Conservation (phyloP, 2,797 vertebrate genomes). For the Oophaga sylvatica region DNA sequence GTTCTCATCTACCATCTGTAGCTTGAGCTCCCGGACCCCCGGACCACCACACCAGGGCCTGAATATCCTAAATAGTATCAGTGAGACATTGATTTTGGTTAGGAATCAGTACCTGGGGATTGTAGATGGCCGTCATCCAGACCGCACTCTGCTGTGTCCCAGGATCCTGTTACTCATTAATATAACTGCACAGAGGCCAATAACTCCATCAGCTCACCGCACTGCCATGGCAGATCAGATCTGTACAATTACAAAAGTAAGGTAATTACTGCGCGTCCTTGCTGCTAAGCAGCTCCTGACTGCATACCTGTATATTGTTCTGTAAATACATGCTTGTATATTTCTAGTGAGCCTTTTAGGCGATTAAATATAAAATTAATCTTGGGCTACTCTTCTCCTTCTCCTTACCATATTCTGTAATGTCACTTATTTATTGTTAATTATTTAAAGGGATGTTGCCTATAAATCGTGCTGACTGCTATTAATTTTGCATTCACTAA, state of each 20-base stretch:
- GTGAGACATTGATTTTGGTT: constrained; percentile 20
- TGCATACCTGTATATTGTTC: no score
- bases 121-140: constrained; percentile 11
- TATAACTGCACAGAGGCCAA: not conserved
- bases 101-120: not conserved
- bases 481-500: not conserved
- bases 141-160: not conserved
- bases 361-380: no score
- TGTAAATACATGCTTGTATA: no score
- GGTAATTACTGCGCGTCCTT: not conserved
- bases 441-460: not conserved
- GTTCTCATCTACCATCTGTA: not conserved
- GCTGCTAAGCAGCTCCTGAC: not conserved
- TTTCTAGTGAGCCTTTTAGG: no score
- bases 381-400: no score
- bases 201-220: not conserved
- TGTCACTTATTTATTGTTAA: not conserved
- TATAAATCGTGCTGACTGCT: not conserved
- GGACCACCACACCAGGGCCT: no score
- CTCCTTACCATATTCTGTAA: not conserved
- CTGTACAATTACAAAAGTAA: not conserved
- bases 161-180: constrained; percentile 7
- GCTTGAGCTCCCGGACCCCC: not conserved
- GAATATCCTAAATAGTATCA: not conserved
- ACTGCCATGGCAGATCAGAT: not conserved